These are phyloP conservation scores for Burhinus oedicnemus DNA, from an alignment of 2,113 vertebrate species.

Conservation along the genomic window DNA sequence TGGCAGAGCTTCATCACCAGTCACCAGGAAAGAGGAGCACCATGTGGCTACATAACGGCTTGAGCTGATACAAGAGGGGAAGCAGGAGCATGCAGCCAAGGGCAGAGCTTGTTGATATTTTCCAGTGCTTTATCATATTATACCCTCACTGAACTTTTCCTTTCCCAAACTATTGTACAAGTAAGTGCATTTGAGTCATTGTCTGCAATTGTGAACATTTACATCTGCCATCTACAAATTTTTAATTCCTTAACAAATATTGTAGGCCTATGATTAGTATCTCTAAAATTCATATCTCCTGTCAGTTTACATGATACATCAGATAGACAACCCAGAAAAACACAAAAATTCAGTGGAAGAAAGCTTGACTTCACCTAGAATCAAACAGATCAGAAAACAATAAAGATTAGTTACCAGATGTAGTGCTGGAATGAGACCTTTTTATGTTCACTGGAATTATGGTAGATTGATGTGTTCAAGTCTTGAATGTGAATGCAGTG, in stretches of 20 bases:
- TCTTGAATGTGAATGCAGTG: background rate
- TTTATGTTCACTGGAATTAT: background rate
- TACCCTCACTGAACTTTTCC: background rate
- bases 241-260: background rate
- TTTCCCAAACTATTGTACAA: background rate
- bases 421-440: background rate
- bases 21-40: background rate
- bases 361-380: background rate
- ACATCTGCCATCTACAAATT: background rate
- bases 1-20: background rate
- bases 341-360: background rate
- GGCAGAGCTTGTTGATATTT: background rate
- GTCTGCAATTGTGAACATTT: background rate
- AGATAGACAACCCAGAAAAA: background rate
- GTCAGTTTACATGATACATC: background rate
- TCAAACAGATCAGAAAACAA: background rate
- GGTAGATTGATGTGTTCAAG: background rate
- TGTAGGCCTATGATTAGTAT: background rate
- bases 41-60: background rate
- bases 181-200: background rate
- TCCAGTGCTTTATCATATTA: background rate
- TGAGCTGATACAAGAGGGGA: background rate
- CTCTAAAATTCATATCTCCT: background rate
- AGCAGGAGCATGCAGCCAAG: background rate
- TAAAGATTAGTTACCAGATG: background rate